Evolutionary conservation across 2,888 invertebrate species (phyloP).

Genomic region (Drosophila lutescens): DNA sequence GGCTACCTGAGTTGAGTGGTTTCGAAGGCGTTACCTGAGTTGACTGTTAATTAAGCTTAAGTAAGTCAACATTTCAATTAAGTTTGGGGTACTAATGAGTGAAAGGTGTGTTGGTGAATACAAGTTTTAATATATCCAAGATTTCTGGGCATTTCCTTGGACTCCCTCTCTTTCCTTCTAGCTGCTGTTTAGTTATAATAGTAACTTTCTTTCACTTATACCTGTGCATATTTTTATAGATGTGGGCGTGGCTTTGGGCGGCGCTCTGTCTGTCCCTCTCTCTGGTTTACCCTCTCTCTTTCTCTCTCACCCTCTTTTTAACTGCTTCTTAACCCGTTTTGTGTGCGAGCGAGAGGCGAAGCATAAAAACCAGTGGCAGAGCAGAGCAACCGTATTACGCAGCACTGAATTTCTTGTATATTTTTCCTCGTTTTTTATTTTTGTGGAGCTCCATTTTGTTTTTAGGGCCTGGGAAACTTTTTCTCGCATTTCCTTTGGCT

Average conservation of each 20-base stretch:
- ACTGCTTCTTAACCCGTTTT: conserved; percentile 74
- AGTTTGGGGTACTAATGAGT: conserved; percentile 24
- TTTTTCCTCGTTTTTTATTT: conserved; percentile 15
- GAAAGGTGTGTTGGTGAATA: conserved; percentile 18
- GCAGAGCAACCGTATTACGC: conserved; percentile 80
- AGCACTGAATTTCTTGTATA: conserved; percentile 59
- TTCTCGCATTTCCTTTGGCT: conserved; percentile 52
- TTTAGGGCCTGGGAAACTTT: conserved; percentile 72
- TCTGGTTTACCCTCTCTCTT: conserved; percentile 36
- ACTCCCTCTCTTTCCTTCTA: conserved; percentile 39
- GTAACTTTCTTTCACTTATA: conserved; percentile 63
- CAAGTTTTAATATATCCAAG: not conserved
- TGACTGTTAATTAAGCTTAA: conserved; percentile 66
- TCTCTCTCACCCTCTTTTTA: conserved; percentile 56
- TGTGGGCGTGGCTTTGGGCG: conserved; percentile 73
- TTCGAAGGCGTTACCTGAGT: conserved; percentile 64
- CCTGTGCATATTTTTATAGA: conserved; percentile 43
- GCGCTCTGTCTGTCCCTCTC: conserved; percentile 53
- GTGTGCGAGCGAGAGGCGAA: conserved; percentile 25
- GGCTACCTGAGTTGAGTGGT: conserved; percentile 39
- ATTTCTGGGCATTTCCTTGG: not conserved
- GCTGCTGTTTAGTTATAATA: conserved; percentile 36
- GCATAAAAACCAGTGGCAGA: conserved; percentile 76
- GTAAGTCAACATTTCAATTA: conserved; percentile 43
- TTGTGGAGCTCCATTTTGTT: conserved; percentile 37